Percentiles rank a stretch among this genome's conserved stretches.
Conservation (phyloP, 2,888 invertebrate genomes). For the Tenthredo mesomela region DNA sequence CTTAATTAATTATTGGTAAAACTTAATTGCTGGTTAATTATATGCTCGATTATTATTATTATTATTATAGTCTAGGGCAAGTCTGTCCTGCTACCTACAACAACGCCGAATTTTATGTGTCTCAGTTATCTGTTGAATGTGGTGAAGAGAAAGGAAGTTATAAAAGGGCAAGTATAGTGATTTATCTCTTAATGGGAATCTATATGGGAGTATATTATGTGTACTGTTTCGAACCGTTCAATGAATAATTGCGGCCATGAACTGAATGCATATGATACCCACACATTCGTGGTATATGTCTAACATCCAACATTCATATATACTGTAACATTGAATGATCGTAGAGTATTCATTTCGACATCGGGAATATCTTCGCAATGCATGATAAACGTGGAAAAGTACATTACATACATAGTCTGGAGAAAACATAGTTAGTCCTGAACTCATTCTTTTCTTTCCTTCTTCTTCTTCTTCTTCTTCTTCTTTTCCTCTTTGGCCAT, state of each 20-base stretch:
- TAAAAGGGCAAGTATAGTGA: constrained; percentile 64
- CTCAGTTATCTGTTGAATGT: constrained; percentile 80
- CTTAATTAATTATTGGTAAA: background rate
- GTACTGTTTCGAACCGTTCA: background rate
- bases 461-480: background rate
- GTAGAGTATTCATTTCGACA: background rate
- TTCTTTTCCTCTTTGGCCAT: background rate
- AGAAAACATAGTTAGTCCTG: background rate
- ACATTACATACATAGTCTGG: too few relatives aligned
- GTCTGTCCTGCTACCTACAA: constrained; percentile 89
- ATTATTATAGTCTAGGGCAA: constrained; percentile 81
- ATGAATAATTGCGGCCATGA: background rate
- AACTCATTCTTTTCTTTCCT: background rate
- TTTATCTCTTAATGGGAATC: background rate
- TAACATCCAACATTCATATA: background rate
- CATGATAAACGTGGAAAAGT: too few relatives aligned
- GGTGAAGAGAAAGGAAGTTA: constrained; percentile 79
- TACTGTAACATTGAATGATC: too few relatives aligned
- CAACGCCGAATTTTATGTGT: constrained; percentile 92
- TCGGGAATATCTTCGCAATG: background rate
- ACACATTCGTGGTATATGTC: background rate
- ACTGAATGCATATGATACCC: background rate
- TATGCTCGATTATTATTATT: constrained; percentile 76
- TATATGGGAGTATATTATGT: background rate
- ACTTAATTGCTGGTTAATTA: background rate